Evolutionary conservation across 2,113 vertebrate species (phyloP).

Genomic region (Mungos mungo): DNA sequence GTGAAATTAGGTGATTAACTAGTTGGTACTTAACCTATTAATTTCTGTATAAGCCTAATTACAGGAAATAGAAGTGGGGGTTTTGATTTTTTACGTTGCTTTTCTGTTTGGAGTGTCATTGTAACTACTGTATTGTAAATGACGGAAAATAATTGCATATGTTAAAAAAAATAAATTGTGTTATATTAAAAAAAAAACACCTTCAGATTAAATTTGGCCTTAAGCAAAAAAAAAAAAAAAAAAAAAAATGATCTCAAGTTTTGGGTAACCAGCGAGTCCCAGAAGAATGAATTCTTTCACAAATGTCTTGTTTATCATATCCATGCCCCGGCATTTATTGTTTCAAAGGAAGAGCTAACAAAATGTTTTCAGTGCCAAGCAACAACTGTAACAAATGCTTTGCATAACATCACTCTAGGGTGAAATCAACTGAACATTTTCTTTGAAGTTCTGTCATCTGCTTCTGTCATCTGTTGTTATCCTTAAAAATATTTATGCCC

Average conservation of each 20-base stretch:
- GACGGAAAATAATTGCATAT: no score
- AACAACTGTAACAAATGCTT: neutral
- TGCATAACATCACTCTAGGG: neutral
- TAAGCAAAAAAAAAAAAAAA: no score
- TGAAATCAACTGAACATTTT: neutral
- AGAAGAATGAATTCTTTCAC: constrained; percentile 49
- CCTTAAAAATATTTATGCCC: neutral
- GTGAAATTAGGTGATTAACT: no score
- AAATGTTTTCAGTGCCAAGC: neutral
- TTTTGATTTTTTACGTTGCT: no score
- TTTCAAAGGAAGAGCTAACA: neutral
- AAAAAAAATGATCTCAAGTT: constrained; percentile 51
- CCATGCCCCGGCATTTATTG: neutral
- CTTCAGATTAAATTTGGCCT: no score
- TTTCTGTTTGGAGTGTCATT: no score
- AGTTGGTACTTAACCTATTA: no score
- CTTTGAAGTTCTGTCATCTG: neutral
- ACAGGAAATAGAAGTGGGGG: no score
- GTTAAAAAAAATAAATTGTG: no score
- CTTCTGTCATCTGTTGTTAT: neutral
- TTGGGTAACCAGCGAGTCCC: constrained; percentile 39
- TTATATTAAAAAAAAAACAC: no score
- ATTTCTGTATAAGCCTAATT: no score
- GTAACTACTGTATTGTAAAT: no score
- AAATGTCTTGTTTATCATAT: constrained; percentile 22